Evolutionary conservation across 2,888 invertebrate species (phyloP), one percentile per base, ranked within the genome.

Genomic region (Rhingia campestris): DNA sequence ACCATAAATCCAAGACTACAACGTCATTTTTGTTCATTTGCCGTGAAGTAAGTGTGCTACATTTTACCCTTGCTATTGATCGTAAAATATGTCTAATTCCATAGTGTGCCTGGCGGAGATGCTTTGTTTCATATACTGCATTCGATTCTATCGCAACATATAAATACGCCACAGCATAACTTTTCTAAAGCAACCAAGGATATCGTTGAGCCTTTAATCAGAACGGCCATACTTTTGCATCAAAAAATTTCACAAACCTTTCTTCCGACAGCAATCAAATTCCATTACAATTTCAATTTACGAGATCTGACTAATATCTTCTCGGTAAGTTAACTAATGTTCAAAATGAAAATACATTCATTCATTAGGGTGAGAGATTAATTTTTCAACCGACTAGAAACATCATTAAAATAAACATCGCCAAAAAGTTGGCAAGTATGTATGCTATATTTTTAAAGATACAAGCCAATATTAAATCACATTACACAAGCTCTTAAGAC

Each of bases 231-330:
- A 5, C 91, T 92, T 2, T 92, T 98, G 32, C 98, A 98, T 90
- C 92, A 92, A 51, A 96, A 95, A 90, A 93, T 98, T 6, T 92
- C 95, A 0, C 90, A 94, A 2, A 94, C 93, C 0, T 98, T 98
- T 92, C 92, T 98, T 86, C 98, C 98, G 0, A 98, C 98, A 0
- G 98, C 98, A 30, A 93, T 97, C 87, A 98, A 98, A 92, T 98
- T 98, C 90, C 98, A 98, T 91, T 99, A 99, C 89, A 94, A 96
- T 79, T 99, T 98, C 91, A 99, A 98, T 90, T 92, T 98, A 67
- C 93, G 98, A 75, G 98, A 99, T 91, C 92, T 98, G 72, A 96
- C 98, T 0, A 98, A 98, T 89, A 96, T 98, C 86, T 98, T 98
- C 91, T 97, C 98, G 94, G 97, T 97, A 91, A 35, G 12, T 47